Evolutionary conservation across 2,797 vertebrate genomes (phyloP).

Genomic region (Limosa lapponica): DNA sequence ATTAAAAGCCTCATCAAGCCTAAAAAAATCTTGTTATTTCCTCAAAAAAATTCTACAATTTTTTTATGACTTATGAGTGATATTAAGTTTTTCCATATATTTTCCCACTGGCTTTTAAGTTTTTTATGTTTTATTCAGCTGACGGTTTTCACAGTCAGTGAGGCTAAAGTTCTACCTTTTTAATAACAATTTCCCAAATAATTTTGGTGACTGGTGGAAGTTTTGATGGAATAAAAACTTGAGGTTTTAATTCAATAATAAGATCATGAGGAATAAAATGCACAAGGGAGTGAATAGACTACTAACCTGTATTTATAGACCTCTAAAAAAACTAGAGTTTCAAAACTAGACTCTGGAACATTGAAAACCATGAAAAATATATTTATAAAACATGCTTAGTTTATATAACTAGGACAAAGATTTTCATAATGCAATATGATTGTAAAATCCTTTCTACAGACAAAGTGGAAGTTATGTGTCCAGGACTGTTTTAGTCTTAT

Average conservation of each 20-base stretch:
- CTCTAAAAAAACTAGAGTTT: background rate
- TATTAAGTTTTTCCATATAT: background rate
- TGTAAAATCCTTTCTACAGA: background rate
- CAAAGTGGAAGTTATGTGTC: background rate
- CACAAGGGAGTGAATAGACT: background rate
- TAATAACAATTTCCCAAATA: background rate
- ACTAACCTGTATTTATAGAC: background rate
- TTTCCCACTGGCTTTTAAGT: background rate
- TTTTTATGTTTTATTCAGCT: background rate
- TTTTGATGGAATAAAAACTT: background rate
- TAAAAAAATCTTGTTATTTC: background rate
- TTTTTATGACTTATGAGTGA: background rate
- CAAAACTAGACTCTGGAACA: background rate
- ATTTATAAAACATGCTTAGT: background rate
- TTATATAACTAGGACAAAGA: background rate
- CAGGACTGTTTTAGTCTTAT: background rate
- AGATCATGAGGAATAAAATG: background rate
- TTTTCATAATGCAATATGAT: background rate
- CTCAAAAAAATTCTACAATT: background rate
- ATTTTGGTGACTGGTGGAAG: background rate
- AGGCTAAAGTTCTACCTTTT: background rate
- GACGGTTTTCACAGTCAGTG: background rate
- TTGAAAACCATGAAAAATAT: background rate
- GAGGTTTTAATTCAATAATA: background rate
- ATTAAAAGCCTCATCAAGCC: background rate